Conservation (phyloP, 1,140 invertebrate species). For the Pogonomyrmex barbatus region DNA sequence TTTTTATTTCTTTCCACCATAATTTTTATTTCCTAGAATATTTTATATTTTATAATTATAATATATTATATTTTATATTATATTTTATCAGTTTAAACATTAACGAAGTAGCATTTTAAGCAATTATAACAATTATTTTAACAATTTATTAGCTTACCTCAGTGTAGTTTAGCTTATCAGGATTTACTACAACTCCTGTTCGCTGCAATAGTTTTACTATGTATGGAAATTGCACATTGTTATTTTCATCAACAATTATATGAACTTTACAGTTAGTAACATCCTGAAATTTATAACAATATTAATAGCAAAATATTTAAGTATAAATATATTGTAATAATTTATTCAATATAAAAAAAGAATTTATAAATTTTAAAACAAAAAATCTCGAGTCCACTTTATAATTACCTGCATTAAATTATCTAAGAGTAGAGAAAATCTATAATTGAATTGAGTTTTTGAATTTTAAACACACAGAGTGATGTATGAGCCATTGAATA, state of each 20-base stretch:
- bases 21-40: constrained; percentile 74
- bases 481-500: constrained; percentile 83
- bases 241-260: constrained; percentile 81
- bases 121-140: background rate
- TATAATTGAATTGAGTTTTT: constrained; percentile 81
- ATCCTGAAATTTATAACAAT: constrained; percentile 70
- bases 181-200: constrained; percentile 74
- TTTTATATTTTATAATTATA: constrained; percentile 55
- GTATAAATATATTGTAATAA: constrained; percentile 10
- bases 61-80: no score
- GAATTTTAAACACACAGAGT: constrained; percentile 77
- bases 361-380: background rate
- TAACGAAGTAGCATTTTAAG: no score
- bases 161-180: constrained; percentile 65
- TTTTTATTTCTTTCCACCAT: constrained; percentile 78
- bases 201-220: constrained; percentile 79
- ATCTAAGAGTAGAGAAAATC: constrained; percentile 83
- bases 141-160: constrained; percentile 71
- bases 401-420: constrained; percentile 78
- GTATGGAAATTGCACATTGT: constrained; percentile 79
- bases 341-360: background rate
- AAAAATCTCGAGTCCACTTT: constrained; percentile 43
- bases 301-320: constrained; percentile 30
- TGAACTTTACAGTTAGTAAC: constrained; percentile 75
- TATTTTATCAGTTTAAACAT: background rate